Conservation (phyloP, 2,888 invertebrate species). For the Parnassius smintheus region DNA sequence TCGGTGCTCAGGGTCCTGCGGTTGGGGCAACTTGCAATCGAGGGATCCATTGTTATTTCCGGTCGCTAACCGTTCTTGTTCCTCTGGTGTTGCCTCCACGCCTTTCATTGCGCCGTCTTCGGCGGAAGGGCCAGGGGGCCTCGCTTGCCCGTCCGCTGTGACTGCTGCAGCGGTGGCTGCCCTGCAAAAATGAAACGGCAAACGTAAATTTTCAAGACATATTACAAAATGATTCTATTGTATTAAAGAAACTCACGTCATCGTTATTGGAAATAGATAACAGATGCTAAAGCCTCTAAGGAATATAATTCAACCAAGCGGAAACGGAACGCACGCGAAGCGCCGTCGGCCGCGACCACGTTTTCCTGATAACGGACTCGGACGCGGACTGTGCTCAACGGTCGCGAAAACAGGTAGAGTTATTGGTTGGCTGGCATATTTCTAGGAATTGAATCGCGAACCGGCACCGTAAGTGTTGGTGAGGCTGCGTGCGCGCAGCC, state of each 20-base stretch:
- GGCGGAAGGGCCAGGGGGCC: slow-evolving; percentile 61
- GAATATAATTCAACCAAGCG: slow-evolving; percentile 34
- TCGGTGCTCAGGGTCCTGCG: slow-evolving; percentile 82
- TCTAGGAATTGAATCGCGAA: slow-evolving; percentile 40
- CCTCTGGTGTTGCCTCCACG: slow-evolving; percentile 75
- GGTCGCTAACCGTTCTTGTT: slow-evolving; percentile 72
- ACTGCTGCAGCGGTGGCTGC: slow-evolving; percentile 59
- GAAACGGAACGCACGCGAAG: slow-evolving; percentile 60
- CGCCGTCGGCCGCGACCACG: slow-evolving; percentile 39
- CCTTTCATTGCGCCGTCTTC: slow-evolving; percentile 74
- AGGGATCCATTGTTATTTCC: slow-evolving; percentile 87
- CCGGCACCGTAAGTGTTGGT: slow-evolving; percentile 36
- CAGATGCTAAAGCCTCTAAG: slow-evolving; percentile 28
- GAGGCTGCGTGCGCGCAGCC: slow-evolving; percentile 77
- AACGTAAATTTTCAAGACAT: slow-evolving; percentile 15
- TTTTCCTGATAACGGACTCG: slow-evolving; percentile 60
- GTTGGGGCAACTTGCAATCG: slow-evolving; percentile 87
- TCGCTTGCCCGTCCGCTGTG: slow-evolving; percentile 63
- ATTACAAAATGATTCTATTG: background rate
- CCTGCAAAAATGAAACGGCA: slow-evolving; percentile 63
- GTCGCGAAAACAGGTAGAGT: slow-evolving; percentile 43
- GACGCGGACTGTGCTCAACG: slow-evolving; percentile 41
- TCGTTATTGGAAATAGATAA: slow-evolving; percentile 39
- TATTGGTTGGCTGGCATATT: slow-evolving; percentile 47
- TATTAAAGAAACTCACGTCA: slow-evolving; percentile 62